These are phyloP conservation scores for Sitobion miscanthi DNA, from an alignment of 1,140 invertebrate species.

Conservation along the genomic window DNA sequence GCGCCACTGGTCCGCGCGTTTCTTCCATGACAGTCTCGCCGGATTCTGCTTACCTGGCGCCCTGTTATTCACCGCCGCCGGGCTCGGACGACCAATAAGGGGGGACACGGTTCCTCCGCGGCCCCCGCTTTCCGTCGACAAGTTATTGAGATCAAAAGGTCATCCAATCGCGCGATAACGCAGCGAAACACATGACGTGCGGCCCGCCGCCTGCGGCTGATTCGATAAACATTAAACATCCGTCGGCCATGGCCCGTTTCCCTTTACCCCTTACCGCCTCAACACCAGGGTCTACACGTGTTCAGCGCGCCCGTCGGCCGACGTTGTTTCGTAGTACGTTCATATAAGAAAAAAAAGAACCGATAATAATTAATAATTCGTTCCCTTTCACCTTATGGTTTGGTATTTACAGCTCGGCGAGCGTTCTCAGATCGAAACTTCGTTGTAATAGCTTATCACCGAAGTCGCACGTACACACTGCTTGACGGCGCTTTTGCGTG, in stretches of 20 bases:
- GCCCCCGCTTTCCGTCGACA: no score
- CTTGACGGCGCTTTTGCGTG: background rate
- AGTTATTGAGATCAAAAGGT: constrained; percentile 38
- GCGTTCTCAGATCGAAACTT: background rate
- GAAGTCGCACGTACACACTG: background rate
- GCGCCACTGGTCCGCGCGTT: background rate
- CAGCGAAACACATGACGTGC: background rate
- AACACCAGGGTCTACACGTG: background rate
- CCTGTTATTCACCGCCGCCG: background rate
- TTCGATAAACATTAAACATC: background rate
- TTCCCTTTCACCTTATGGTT: background rate
- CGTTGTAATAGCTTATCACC: background rate
- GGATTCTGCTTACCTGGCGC: background rate
- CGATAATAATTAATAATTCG: no score
- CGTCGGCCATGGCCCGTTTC: background rate
- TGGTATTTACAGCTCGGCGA: background rate
- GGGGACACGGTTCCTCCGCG: no score
- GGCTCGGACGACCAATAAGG: background rate
- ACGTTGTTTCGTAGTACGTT: background rate
- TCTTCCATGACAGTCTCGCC: background rate
- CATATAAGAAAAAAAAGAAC: no score
- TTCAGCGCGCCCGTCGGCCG: background rate
- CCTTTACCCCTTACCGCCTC: no score
- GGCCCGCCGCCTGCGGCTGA: background rate
- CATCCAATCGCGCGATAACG: background rate